Evolutionary conservation across 2,113 vertebrate species (phyloP).

Genomic region (Lasiurus borealis): DNA sequence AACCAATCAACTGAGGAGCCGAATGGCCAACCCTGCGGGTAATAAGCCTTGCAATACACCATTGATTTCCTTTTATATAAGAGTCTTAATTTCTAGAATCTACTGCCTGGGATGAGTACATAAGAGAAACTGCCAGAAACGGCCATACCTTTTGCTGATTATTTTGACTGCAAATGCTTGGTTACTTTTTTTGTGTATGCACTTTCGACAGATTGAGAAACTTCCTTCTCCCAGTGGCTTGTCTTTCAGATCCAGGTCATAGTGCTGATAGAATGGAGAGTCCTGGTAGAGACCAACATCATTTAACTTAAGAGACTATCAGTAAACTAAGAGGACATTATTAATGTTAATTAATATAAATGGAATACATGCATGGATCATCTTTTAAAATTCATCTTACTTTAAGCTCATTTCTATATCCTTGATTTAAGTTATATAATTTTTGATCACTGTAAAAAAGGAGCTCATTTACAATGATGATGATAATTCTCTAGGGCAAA

Average conservation of each 20-base stretch:
- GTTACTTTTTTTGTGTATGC: constrained; percentile 96
- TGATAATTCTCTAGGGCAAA: constrained; percentile 10
- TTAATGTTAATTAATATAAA: background rate
- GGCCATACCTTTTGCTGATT: constrained; percentile 96
- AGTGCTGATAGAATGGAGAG: constrained; percentile 97
- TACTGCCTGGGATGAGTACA: background rate
- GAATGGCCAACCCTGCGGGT: background rate
- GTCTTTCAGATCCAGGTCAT: constrained; percentile 97
- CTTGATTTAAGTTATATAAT: background rate
- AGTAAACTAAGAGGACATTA: constrained; percentile 46
- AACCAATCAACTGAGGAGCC: background rate
- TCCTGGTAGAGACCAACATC: constrained; percentile 90
- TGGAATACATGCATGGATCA: background rate
- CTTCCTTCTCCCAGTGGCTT: constrained; percentile 96
- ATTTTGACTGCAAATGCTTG: constrained; percentile 98
- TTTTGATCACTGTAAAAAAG: background rate
- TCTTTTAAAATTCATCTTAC: constrained; percentile 47
- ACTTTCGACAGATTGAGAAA: constrained; percentile 98
- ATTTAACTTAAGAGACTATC: constrained; percentile 81
- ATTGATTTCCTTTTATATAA: constrained; percentile 46
- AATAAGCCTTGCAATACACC: background rate
- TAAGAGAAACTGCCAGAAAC: constrained; percentile 69
- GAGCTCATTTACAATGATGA: background rate
- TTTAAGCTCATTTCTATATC: constrained; percentile 6
- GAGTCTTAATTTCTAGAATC: constrained; percentile 61